phyloP scores from a whole-genome alignment of 2,888 invertebrate genomes.

The Drosophila demipolita region DNA sequence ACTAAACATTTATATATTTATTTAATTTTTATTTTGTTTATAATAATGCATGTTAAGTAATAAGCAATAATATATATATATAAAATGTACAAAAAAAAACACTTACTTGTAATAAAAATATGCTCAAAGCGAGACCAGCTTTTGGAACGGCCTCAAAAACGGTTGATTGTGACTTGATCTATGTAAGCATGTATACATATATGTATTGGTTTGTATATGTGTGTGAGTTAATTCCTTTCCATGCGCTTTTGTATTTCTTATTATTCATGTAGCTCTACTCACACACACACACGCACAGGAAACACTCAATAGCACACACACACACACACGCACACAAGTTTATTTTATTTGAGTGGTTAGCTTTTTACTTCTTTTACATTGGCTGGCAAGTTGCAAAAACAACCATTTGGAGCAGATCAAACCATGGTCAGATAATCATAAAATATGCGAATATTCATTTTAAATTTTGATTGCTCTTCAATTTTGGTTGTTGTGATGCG shows the following conservation, averaged over 20 bases:
- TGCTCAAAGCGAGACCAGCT: constrained; percentile 3
- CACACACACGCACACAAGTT: not conserved
- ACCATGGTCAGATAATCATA: constrained; percentile 27
- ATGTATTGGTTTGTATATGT: not conserved
- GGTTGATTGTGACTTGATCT: not conserved
- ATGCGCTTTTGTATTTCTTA: not conserved
- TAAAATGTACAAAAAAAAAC: not conserved
- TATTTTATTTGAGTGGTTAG: constrained; percentile 8
- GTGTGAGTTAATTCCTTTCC: constrained; percentile 7
- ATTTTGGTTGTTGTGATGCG: constrained; percentile 21
- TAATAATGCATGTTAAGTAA: not conserved
- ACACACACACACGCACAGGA: constrained; percentile 9
- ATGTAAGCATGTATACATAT: not conserved
- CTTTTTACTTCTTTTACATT: constrained; percentile 23
- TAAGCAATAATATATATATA: not conserved
- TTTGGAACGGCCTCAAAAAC: not conserved
- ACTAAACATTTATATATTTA: too few relatives aligned
- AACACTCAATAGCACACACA: constrained; percentile 1
- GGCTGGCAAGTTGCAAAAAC: constrained; percentile 42
- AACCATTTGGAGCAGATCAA: constrained; percentile 40
- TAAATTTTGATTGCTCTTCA: constrained; percentile 14
- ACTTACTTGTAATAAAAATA: constrained; percentile 22
- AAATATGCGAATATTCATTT: constrained; percentile 29
- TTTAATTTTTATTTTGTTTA: not conserved
- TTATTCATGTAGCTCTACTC: constrained; percentile 1